Conservation (phyloP, 1,140 invertebrate genomes). For the Drosophila pallidifrons region DNA sequence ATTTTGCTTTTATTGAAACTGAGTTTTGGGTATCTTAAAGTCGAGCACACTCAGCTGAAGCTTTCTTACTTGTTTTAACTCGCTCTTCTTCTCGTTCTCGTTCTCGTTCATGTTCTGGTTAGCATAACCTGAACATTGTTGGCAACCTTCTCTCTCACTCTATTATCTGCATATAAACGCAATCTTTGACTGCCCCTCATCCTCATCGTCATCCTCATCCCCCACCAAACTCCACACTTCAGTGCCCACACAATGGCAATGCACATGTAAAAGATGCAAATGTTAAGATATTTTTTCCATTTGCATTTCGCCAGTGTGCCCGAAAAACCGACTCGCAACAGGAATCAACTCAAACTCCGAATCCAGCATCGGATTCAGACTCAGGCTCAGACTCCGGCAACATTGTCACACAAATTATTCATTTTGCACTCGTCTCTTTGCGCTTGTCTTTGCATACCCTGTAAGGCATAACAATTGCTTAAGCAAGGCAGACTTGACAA, state of each 20-base stretch:
- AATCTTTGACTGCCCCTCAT: constrained; percentile 55
- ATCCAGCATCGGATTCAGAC: neutral
- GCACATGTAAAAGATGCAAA: constrained; percentile 77
- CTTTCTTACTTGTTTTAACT: too few species aligned
- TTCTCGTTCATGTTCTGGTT: constrained; percentile 50
- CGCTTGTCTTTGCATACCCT: constrained; percentile 26
- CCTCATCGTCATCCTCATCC: neutral
- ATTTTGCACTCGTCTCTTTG: constrained; percentile 58
- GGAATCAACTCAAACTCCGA: constrained; percentile 11
- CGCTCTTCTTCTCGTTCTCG: constrained; percentile 1
- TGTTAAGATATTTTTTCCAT: constrained; percentile 73
- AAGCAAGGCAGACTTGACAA: neutral
- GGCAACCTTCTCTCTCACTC: constrained; percentile 44
- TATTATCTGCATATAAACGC: constrained; percentile 34
- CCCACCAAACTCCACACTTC: neutral
- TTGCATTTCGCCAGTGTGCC: constrained; percentile 53
- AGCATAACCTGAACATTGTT: neutral
- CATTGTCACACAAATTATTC: constrained; percentile 76
- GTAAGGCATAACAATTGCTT: neutral
- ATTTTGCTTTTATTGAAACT: too few species aligned
- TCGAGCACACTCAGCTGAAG: too few species aligned
- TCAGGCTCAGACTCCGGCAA: constrained; percentile 42
- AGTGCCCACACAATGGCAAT: constrained; percentile 21
- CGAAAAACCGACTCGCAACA: constrained; percentile 28
- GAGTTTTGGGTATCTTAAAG: too few species aligned